A percentile compares a stretch with the other conserved stretches of the same genome.
phyloP scores from a whole-genome alignment of 2,888 invertebrate species.

The Pocota personata region DNA sequence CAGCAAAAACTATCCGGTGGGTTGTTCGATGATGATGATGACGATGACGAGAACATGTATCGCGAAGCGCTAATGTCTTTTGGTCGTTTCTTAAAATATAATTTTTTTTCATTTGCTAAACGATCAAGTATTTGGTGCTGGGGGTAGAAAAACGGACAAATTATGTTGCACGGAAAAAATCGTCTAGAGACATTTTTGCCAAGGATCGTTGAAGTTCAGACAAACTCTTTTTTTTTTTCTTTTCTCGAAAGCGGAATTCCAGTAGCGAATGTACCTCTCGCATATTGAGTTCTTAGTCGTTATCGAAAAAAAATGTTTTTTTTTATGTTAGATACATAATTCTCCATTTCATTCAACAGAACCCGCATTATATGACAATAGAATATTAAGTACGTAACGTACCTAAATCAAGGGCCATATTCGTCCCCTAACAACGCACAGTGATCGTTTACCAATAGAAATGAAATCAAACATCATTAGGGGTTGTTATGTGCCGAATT shows the following conservation, averaged over 20 bases:
- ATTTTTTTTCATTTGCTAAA: slow-evolving; percentile 13
- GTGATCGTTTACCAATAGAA: slow-evolving; percentile 60
- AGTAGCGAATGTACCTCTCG: slow-evolving; percentile 6
- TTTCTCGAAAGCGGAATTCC: slow-evolving; percentile 23
- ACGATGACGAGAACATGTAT: slow-evolving; percentile 39
- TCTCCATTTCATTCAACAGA: slow-evolving; percentile 9
- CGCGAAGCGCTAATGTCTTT: slow-evolving; percentile 69
- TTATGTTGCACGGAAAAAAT: too few relatives aligned
- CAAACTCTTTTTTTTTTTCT: slow-evolving; percentile 9
- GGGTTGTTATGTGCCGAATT: slow-evolving; percentile 41
- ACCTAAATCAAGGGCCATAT: too few relatives aligned
- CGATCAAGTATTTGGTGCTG: slow-evolving; percentile 41
- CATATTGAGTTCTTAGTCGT: slow-evolving; percentile 37
- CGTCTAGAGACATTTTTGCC: slow-evolving; percentile 31
- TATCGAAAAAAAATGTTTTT: too few relatives aligned
- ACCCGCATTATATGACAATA: slow-evolving; percentile 27
- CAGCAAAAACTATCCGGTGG: slow-evolving; percentile 46
- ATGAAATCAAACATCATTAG: slow-evolving; percentile 22
- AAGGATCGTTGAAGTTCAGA: slow-evolving; percentile 16
- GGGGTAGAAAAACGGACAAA: slow-evolving; percentile 35
- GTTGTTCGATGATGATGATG: slow-evolving; percentile 15
- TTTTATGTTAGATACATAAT: slow-evolving; percentile 12
- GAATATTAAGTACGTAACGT: neutral
- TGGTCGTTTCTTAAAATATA: slow-evolving; percentile 4
- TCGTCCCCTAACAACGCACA: too few relatives aligned